These are phyloP conservation scores for Zonotrichia leucophrys DNA, from an alignment of 2,113 vertebrate species.

Conservation along the genomic window DNA sequence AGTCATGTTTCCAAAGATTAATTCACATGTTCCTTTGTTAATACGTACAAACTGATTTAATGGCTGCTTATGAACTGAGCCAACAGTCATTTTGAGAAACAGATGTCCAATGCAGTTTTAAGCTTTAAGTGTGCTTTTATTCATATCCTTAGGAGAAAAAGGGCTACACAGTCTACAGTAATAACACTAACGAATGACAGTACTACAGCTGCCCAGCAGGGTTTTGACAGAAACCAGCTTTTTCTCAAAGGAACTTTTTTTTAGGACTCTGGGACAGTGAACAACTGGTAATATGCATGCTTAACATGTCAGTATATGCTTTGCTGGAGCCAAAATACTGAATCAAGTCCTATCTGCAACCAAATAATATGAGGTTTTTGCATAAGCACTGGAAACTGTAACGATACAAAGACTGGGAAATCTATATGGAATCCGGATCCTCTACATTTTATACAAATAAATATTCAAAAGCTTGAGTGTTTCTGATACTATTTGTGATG, in stretches of 20 bases:
- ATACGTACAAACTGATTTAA: slow-evolving; percentile 12
- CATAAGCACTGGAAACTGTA: not conserved
- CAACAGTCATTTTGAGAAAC: slow-evolving; percentile 52
- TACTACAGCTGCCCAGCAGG: slow-evolving; percentile 54
- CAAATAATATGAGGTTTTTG: slow-evolving; percentile 17
- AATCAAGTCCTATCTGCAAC: slow-evolving; percentile 10
- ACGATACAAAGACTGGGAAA: not conserved
- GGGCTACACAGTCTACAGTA: slow-evolving; percentile 43
- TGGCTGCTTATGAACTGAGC: slow-evolving; percentile 44
- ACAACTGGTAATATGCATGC: slow-evolving; percentile 31
- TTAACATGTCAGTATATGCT: slow-evolving; percentile 8
- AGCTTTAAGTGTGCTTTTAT: slow-evolving; percentile 55
- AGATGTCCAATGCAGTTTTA: slow-evolving; percentile 33
- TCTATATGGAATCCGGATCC: not conserved
- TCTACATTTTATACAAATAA: slow-evolving; percentile 1
- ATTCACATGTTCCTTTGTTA: slow-evolving; percentile 48
- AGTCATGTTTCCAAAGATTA: slow-evolving; percentile 52
- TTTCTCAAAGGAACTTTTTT: slow-evolving; percentile 43
- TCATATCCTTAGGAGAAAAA: slow-evolving; percentile 57
- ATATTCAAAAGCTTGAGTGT: not conserved
- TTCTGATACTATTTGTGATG: not conserved
- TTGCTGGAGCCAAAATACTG: slow-evolving; percentile 15
- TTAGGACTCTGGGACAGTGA: slow-evolving; percentile 25
- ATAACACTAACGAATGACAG: slow-evolving; percentile 57
- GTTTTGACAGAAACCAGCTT: slow-evolving; percentile 64